Conservation (phyloP, 2,797 vertebrate species). For the Eremophila alpestris region DNA sequence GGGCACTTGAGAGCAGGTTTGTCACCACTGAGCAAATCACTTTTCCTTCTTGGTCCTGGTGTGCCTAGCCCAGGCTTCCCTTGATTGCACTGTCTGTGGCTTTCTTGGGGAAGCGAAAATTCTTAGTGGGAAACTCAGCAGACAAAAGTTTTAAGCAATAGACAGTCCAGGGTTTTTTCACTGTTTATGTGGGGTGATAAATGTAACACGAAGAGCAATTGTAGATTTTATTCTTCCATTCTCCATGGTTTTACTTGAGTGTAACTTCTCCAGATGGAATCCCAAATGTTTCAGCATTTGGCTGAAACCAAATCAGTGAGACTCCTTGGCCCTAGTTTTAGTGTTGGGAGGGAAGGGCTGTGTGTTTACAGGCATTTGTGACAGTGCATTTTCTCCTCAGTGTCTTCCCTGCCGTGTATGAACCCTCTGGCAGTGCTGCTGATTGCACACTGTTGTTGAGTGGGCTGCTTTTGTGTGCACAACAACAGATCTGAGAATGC, state of each 20-base stretch:
- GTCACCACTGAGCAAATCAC: neutral
- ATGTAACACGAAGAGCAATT: neutral
- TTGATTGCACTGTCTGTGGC: neutral
- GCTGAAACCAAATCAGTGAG: neutral
- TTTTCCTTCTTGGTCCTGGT: neutral
- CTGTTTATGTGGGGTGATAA: neutral
- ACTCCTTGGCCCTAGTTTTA: neutral
- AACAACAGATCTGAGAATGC: neutral
- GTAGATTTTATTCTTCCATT: neutral
- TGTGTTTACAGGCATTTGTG: neutral
- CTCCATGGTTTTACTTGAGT: neutral
- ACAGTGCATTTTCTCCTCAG: neutral
- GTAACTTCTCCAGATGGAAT: neutral
- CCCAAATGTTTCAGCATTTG: neutral
- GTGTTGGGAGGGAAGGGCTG: neutral
- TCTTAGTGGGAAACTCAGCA: neutral
- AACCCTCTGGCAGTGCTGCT: neutral
- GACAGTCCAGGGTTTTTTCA: neutral
- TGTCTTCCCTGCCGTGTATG: neutral
- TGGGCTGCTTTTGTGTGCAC: neutral
- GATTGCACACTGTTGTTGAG: fast-evolving
- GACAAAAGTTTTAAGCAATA: neutral
- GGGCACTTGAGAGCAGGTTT: neutral
- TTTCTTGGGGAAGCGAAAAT: neutral
- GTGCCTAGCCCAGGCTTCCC: neutral